A percentile compares a stretch with the other conserved stretches of the same genome.
These are phyloP conservation scores for Pangasius djambal DNA, from an alignment of 2,797 vertebrate species.

Conservation along the genomic window DNA sequence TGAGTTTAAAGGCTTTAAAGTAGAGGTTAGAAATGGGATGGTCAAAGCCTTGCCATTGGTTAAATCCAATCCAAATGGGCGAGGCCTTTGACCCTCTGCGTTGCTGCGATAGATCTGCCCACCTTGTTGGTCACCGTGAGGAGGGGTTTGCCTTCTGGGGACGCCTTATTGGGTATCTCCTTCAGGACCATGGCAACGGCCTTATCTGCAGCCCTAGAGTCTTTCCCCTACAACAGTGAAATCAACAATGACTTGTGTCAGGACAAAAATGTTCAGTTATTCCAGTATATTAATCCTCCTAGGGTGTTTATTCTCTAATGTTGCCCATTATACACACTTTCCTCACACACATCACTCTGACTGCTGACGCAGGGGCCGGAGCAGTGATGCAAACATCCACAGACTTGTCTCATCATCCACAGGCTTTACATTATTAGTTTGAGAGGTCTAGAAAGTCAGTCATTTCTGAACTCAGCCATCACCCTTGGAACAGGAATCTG, in stretches of 20 bases:
- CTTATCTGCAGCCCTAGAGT: slow-evolving; percentile 99
- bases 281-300: slow-evolving; percentile 51
- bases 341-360: slow-evolving; percentile 28
- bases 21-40: slow-evolving; percentile 67
- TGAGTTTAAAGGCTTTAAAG: slow-evolving; percentile 62
- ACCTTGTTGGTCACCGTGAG: slow-evolving; percentile 99
- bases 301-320: slow-evolving; percentile 38
- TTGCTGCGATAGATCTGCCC: slow-evolving; percentile 86
- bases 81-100: slow-evolving; percentile 51
- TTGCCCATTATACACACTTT: slow-evolving; percentile 16
- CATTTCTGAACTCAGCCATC: slow-evolving; percentile 27
- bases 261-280: slow-evolving; percentile 69
- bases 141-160: slow-evolving; percentile 99
- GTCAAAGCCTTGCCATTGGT: slow-evolving; percentile 65
- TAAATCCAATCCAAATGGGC: slow-evolving; percentile 60
- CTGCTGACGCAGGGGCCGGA: slow-evolving; percentile 11
- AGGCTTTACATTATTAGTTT: neutral
- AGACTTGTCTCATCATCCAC: neutral
- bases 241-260: slow-evolving; percentile 98
- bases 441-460: slow-evolving; percentile 27
- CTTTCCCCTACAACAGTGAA: slow-evolving; percentile 99
- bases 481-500: slow-evolving; percentile 2
- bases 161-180: slow-evolving; percentile 99
- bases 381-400: slow-evolving; percentile 14
- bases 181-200: slow-evolving; percentile 99